Conservation (phyloP, 1,140 invertebrate species). For the Andricus grossulariae region DNA sequence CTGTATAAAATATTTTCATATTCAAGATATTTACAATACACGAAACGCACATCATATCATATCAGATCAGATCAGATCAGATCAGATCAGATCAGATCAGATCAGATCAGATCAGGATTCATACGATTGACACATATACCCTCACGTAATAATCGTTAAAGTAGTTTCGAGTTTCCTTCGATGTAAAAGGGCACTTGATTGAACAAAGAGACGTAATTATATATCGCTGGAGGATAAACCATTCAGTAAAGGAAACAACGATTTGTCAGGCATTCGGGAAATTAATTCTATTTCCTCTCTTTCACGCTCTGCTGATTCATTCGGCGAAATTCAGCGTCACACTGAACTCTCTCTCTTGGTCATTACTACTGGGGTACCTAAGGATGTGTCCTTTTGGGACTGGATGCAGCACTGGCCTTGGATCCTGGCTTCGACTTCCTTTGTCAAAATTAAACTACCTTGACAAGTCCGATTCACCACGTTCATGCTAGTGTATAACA, state of each 20-base stretch:
- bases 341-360: conserved; percentile 74
- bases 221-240: conserved; percentile 51
- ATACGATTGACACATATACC: conserved; percentile 53
- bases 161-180: conserved; percentile 53
- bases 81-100: conserved; percentile 46
- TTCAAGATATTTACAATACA: conserved; percentile 65
- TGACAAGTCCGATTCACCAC: conserved; percentile 65
- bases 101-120: conserved; percentile 48
- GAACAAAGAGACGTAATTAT: conserved; percentile 62
- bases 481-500: conserved; percentile 66
- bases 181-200: conserved; percentile 73
- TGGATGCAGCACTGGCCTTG: conserved; percentile 68
- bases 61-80: conserved; percentile 52
- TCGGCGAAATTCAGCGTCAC: conserved; percentile 63
- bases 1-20: conserved; percentile 73
- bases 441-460: conserved; percentile 62
- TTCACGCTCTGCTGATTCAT: conserved; percentile 33
- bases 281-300: conserved; percentile 23
- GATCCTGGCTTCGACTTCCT: conserved; percentile 65
- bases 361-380: conserved; percentile 66
- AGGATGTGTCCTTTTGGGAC: conserved; percentile 63
- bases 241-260: conserved; percentile 42
- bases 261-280: background rate
- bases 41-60: conserved; percentile 47
- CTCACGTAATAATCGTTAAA: conserved; percentile 50